A percentile compares a stretch with the other conserved stretches of the same genome.
Conservation (phyloP, 2,888 invertebrate genomes). For the Cryptocheilus praepositus region DNA sequence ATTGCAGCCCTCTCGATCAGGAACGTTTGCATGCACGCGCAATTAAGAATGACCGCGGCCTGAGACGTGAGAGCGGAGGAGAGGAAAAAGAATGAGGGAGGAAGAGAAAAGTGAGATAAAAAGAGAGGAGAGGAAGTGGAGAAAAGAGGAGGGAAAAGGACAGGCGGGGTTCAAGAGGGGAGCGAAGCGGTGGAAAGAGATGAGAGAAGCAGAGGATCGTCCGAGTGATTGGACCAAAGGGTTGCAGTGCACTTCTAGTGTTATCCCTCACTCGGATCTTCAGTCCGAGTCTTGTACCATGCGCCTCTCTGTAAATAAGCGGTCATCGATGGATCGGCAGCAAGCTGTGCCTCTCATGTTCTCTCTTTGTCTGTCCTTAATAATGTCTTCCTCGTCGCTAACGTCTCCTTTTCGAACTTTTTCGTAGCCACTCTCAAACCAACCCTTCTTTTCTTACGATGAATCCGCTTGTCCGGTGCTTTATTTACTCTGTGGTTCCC, state of each 20-base stretch:
- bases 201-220: background rate
- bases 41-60: constrained; percentile 62
- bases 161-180: constrained; percentile 17
- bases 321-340: constrained; percentile 62
- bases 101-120: background rate
- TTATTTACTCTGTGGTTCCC: no score
- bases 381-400: background rate
- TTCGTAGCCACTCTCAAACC: background rate
- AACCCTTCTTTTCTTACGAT: no score
- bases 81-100: constrained; percentile 6
- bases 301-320: constrained; percentile 63
- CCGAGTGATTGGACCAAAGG: constrained; percentile 53
- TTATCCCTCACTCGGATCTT: constrained; percentile 44
- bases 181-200: background rate
- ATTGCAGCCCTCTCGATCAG: constrained; percentile 50
- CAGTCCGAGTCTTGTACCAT: constrained; percentile 50
- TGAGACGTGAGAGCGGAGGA: constrained; percentile 20
- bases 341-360: background rate
- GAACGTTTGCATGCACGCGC: constrained; percentile 65
- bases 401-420: background rate
- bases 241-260: constrained; percentile 19
- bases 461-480: no score
- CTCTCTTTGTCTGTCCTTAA: no score
- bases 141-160: constrained; percentile 22
- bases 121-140: constrained; percentile 20